phyloP scores from a whole-genome alignment of 2,113 vertebrate genomes.

The human (Homo sapiens) region GRCh38 chr2:122820501-122821000 shows the following conservation, averaged over 20 bases:
- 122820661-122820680: not conserved
- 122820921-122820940: not conserved
- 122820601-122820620: not conserved
- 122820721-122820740: not conserved
- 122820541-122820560: rapidly evolving
- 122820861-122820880: not conserved
- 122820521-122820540: not conserved
- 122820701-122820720: not conserved
- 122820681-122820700: not conserved
- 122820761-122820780: not conserved
- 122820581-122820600: not conserved
- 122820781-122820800: not conserved
- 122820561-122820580: not conserved
- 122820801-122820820: not conserved
- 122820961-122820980: not conserved
- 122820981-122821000: not conserved
- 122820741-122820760: not conserved
- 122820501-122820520: not conserved
- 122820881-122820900: not conserved
- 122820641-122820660: not conserved
- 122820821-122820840: not conserved
- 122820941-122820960: not conserved
- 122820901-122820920: not conserved
- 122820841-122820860: not conserved
- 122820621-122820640: not conserved